Base-by-base conservation (phyloP, 2,113 vertebrate genomes). In the Cephalophus harveyi region DNA sequence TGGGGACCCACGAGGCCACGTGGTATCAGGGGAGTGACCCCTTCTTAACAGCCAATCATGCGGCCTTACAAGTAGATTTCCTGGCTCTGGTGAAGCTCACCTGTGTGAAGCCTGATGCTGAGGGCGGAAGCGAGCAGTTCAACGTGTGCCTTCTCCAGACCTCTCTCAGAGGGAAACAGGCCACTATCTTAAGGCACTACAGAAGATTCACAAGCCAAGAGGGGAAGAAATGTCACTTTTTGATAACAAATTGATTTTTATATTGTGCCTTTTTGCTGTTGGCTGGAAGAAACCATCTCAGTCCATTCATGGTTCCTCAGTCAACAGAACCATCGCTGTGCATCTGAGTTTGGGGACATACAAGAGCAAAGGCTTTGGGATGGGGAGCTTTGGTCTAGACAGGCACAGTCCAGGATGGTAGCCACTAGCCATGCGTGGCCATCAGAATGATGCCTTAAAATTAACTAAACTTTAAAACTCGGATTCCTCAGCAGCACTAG, bases 211-310 rank as follows among this genome's bases (percentile, higher is more conserved):
- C 27, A 86, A 52, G 15, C 57, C 57, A 54, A 64, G 23, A 60
- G 50, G 21, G 48, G 64, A 94, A 82, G 57, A 46, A 78, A 74
- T 43, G 55, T 11, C 43, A 94, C 87, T 82, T 98, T 85, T 52
- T 60, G 85, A 43, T 43, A 92, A 91, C 52, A 83, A 95, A 94
- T 48, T 74, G 54, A 92, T 87, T 90, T 97, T 54, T 43, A 55
- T 48, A 74, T n/a, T 40, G 36, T 67, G 14, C 2, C 46, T 82
- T 94, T 64, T 40, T 48, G 43, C 55, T 57, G 33, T n/a, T 87
- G 67, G 19, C 40, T 50, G 79, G 82, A 88, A 60, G 96, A 74
- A 84, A n/a, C 25, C 21, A 52, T 36, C 28, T 57, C 17, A 33
- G 60, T 43, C 50, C 60, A 52, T 28, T 87, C 40, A 17, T 6